Conservation (phyloP, 2,797 vertebrate species). For the Babyrousa celebensis region DNA sequence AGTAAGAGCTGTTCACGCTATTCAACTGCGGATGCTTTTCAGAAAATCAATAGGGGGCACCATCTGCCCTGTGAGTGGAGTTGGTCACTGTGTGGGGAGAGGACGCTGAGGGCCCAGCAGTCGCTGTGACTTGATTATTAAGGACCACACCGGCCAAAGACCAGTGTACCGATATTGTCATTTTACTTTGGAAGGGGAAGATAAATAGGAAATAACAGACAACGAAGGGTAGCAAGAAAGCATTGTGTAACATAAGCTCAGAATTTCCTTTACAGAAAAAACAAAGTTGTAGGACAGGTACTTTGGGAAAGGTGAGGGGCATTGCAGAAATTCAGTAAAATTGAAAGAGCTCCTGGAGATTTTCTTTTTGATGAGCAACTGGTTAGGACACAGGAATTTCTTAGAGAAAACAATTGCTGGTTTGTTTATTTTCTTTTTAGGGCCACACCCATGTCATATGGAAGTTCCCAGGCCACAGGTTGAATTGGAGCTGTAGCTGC, state of each 20-base stretch:
- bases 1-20: not conserved
- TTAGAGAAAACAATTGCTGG: not conserved
- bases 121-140: not conserved
- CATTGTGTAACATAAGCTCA: not conserved
- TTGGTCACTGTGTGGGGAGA: not conserved
- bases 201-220: not conserved
- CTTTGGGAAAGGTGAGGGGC: not conserved
- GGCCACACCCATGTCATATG: too few relatives aligned
- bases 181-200: conserved; percentile 58
- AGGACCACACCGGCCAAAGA: not conserved
- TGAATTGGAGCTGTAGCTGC: too few relatives aligned
- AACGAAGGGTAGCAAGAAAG: not conserved
- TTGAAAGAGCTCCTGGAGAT: not conserved
- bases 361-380: not conserved
- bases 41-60: conserved; percentile 80
- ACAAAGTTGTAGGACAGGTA: not conserved
- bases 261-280: not conserved
- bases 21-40: not conserved
- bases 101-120: not conserved
- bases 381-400: not conserved
- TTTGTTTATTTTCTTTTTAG: too few relatives aligned
- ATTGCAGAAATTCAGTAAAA: not conserved
- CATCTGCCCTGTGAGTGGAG: conserved; percentile 31
- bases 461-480: too few relatives aligned
- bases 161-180: not conserved